Conservation (phyloP, 2,113 vertebrate species). For the Anoura caudifer region DNA sequence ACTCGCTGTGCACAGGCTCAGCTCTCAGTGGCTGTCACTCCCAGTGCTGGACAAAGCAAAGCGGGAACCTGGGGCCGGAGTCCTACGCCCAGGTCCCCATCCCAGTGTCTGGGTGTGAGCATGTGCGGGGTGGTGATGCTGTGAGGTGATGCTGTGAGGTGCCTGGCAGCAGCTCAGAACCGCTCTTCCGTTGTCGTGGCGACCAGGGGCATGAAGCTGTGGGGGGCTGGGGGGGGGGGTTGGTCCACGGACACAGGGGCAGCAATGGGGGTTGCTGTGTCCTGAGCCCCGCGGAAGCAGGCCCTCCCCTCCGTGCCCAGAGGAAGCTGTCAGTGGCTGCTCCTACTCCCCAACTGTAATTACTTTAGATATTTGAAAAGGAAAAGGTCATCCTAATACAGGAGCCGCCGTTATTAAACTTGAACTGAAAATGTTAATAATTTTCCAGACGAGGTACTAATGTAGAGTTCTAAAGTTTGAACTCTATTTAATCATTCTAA, state of each 20-base stretch:
- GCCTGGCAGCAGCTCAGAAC: neutral
- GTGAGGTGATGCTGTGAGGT: neutral
- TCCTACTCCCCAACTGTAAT: slow-evolving; percentile 25
- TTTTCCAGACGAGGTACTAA: slow-evolving; percentile 46
- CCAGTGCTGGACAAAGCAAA: neutral
- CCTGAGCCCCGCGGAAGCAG: neutral
- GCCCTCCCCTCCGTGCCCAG: neutral
- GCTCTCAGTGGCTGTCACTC: too few species aligned
- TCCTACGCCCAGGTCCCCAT: too few species aligned
- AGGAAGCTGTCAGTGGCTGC: slow-evolving; percentile 12
- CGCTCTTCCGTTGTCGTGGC: neutral
- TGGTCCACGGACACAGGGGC: too few species aligned
- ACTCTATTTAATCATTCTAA: slow-evolving; percentile 58
- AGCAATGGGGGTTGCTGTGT: neutral
- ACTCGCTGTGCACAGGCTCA: too few species aligned
- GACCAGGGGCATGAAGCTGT: too few species aligned
- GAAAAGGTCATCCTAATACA: slow-evolving; percentile 55
- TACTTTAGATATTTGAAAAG: slow-evolving; percentile 58
- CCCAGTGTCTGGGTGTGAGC: neutral
- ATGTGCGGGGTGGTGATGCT: neutral
- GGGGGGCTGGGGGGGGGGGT: too few species aligned
- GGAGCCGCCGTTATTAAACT: slow-evolving; percentile 51
- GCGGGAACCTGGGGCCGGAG: neutral
- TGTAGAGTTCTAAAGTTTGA: slow-evolving; percentile 39
- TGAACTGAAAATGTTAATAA: slow-evolving; percentile 64